Evolutionary conservation across 1,140 invertebrate species (phyloP).

Genomic region (Leucophenga varia): DNA sequence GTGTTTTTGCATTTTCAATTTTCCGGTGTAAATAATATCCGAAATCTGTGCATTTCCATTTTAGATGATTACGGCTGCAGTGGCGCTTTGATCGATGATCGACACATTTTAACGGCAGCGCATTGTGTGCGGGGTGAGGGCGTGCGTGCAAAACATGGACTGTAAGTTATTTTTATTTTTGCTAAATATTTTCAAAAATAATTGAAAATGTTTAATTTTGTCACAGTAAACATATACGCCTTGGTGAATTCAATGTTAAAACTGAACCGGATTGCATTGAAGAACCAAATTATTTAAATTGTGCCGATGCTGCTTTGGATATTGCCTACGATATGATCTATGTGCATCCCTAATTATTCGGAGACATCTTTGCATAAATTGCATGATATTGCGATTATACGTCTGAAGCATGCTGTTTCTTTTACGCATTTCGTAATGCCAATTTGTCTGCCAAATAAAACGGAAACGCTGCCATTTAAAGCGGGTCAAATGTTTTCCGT

Average conservation of each 20-base stretch:
- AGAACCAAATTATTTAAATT: constrained; percentile 40
- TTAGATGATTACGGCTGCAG: constrained; percentile 59
- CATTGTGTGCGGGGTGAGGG: constrained; percentile 74
- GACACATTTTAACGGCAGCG: constrained; percentile 74
- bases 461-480: constrained; percentile 55
- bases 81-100: constrained; percentile 62
- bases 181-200: not conserved
- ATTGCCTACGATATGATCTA: constrained; percentile 49
- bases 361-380: constrained; percentile 39
- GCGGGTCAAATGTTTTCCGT: constrained; percentile 64
- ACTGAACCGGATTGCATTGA: constrained; percentile 62
- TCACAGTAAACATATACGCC: constrained; percentile 58
- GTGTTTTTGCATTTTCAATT: constrained; percentile 14
- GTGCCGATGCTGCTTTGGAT: constrained; percentile 52
- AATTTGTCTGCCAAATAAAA: constrained; percentile 70
- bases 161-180: constrained; percentile 28
- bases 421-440: constrained; percentile 74
- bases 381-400: constrained; percentile 76
- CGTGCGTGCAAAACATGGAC: constrained; percentile 36
- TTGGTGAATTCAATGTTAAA: constrained; percentile 66
- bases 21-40: not conserved
- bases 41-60: not conserved
- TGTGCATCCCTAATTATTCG: constrained; percentile 56
- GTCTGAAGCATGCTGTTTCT: constrained; percentile 72
- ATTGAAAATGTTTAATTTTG: not conserved